Evolutionary conservation across 2,797 vertebrate genomes (phyloP).

Genomic region (Pelodytes ibericus): DNA sequence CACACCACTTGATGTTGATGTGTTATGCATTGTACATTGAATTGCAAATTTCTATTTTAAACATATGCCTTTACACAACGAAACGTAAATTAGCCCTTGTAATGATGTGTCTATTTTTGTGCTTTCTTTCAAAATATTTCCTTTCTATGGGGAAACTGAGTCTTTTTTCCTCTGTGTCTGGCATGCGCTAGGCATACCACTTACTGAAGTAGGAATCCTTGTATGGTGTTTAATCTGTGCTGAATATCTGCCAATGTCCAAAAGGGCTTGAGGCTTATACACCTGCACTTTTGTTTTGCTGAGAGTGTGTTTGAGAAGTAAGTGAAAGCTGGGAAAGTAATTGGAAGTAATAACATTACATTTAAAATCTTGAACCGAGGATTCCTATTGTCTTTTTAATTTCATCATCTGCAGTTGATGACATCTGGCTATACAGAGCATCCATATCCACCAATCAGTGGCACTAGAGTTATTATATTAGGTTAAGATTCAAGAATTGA

Average conservation of each 20-base stretch:
- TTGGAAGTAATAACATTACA: conserved; percentile 17
- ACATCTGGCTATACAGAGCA: too few species aligned
- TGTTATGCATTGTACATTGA: too few species aligned
- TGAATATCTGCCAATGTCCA: conserved; percentile 53
- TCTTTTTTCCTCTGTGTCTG: conserved; percentile 30
- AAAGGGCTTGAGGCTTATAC: conserved; percentile 44
- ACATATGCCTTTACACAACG: too few species aligned
- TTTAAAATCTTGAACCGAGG: conserved; percentile 8
- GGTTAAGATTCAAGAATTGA: too few species aligned
- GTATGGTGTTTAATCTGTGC: conserved; percentile 37
- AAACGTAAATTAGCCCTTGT: conserved; percentile 2
- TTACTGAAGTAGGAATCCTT: conserved; percentile 44
- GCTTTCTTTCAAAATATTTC: conserved; percentile 23
- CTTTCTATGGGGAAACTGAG: conserved; percentile 11
- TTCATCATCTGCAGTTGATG: too few species aligned
- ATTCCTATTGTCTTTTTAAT: too few species aligned
- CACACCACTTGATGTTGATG: too few species aligned
- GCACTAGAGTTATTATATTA: too few species aligned
- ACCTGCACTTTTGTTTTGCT: conserved; percentile 48
- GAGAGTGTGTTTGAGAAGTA: conserved; percentile 43
- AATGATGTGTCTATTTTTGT: conserved; percentile 38
- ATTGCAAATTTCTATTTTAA: too few species aligned
- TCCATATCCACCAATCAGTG: too few species aligned
- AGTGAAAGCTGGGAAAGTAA: conserved; percentile 16
- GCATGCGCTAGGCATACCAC: conserved; percentile 30